Conservation (phyloP, 2,797 vertebrate species). For the Enoplosus armatus region DNA sequence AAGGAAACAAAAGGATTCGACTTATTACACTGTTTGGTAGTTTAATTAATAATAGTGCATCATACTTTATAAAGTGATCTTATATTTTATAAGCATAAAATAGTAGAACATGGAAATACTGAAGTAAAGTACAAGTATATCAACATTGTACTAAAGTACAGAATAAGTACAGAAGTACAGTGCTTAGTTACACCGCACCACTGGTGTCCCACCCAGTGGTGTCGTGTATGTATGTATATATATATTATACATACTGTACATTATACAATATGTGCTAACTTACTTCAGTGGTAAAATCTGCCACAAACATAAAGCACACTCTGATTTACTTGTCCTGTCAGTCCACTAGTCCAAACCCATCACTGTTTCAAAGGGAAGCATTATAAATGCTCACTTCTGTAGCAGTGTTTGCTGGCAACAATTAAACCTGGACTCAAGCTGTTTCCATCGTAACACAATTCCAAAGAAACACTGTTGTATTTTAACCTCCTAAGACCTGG, state of each 20-base stretch:
- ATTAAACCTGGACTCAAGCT: background rate
- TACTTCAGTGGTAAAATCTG: background rate
- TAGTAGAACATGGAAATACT: background rate
- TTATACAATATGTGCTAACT: background rate
- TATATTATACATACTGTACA: background rate
- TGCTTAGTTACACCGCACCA: background rate
- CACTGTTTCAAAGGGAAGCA: background rate
- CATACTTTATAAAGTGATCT: background rate
- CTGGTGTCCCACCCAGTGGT: background rate
- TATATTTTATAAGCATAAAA: background rate
- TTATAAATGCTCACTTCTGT: background rate
- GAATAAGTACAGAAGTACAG: background rate
- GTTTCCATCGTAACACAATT: slow-evolving; percentile 1
- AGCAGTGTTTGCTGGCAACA: background rate
- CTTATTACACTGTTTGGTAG: background rate
- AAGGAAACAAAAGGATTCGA: background rate
- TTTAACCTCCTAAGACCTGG: too few species aligned
- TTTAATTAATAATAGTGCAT: background rate
- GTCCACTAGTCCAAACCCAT: background rate
- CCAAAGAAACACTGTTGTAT: background rate
- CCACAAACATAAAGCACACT: background rate
- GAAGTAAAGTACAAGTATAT: background rate
- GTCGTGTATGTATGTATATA: too few species aligned
- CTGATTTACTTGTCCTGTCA: background rate
- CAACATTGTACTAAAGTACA: background rate